A percentile compares a stretch with the other conserved stretches of the same genome.
phyloP scores from a whole-genome alignment of 2,113 vertebrate species.

The Phodopus roborovskii region DNA sequence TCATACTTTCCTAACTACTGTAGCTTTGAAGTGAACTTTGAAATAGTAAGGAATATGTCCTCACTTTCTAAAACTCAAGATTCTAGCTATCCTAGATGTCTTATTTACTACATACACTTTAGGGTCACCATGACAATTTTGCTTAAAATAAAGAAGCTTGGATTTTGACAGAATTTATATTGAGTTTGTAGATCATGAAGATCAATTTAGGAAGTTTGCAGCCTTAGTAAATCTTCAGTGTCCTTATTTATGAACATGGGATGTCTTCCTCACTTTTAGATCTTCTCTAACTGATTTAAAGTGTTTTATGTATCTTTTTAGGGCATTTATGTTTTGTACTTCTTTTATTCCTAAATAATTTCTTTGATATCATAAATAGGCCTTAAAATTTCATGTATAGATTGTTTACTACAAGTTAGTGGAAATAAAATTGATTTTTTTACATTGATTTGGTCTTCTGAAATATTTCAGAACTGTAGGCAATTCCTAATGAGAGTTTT shows the following conservation, averaged over 20 bases:
- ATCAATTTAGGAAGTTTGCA: background rate
- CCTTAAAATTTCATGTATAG: background rate
- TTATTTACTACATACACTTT: slow-evolving; percentile 13
- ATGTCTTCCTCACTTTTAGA: background rate
- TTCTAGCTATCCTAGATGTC: background rate
- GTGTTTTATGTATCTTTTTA: slow-evolving; percentile 13
- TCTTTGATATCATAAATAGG: background rate
- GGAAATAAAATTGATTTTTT: slow-evolving; percentile 41
- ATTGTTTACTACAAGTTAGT: background rate
- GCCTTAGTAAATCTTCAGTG: slow-evolving; percentile 6
- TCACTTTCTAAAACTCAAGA: background rate
- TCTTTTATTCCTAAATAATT: slow-evolving; percentile 7
- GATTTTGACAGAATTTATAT: slow-evolving; percentile 24
- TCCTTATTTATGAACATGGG: slow-evolving; percentile 10
- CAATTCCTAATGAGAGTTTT: background rate
- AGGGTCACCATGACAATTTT: background rate
- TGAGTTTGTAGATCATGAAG: background rate
- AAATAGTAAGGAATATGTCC: background rate
- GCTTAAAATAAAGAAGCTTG: background rate
- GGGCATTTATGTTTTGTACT: background rate
- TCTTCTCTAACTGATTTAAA: slow-evolving; percentile 26
- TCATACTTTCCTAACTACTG: background rate
- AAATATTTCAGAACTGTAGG: slow-evolving; percentile 19
- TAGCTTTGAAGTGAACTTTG: slow-evolving; percentile 31
- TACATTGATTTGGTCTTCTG: background rate